Evolutionary conservation across 2,888 invertebrate genomes (phyloP).

Genomic region (Elegia similella): DNA sequence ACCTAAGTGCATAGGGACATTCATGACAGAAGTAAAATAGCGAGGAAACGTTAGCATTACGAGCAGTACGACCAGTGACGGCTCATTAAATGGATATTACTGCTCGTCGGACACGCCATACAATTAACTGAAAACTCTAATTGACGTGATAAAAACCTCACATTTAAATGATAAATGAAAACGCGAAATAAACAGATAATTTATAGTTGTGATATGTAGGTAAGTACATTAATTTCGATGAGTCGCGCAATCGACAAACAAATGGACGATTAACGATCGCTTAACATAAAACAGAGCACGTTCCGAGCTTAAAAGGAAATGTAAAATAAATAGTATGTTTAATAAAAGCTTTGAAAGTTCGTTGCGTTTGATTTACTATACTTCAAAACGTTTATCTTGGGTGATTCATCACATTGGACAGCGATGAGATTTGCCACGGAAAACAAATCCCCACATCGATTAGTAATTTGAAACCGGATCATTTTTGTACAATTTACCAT

Average conservation of each 20-base stretch:
- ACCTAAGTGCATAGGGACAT: slow-evolving; percentile 79
- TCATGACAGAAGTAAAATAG: slow-evolving; percentile 67
- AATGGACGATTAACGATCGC: slow-evolving; percentile 42
- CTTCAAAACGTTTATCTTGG: slow-evolving; percentile 67
- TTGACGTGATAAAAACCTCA: background rate
- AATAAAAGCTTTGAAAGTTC: slow-evolving; percentile 58
- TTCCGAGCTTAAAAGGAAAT: slow-evolving; percentile 44
- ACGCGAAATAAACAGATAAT: background rate
- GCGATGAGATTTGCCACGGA: slow-evolving; percentile 63
- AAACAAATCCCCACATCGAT: slow-evolving; percentile 72
- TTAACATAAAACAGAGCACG: slow-evolving; percentile 38
- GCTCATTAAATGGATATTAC: slow-evolving; percentile 46
- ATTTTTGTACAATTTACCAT: slow-evolving; percentile 41
- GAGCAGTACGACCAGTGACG: slow-evolving; percentile 47
- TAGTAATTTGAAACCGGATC: slow-evolving; percentile 66
- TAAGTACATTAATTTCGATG: slow-evolving; percentile 45
- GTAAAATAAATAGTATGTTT: slow-evolving; percentile 49
- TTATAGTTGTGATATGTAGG: slow-evolving; percentile 5
- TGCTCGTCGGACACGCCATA: slow-evolving; percentile 31
- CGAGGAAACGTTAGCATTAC: slow-evolving; percentile 52
- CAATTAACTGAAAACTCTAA: slow-evolving; percentile 1
- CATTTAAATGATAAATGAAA: background rate
- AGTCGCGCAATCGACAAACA: slow-evolving; percentile 42
- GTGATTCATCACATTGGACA: slow-evolving; percentile 72
- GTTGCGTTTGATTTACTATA: slow-evolving; percentile 63